Percentiles rank a stretch among this genome's conserved stretches.
phyloP scores from a whole-genome alignment of 2,113 vertebrate species.

The Archocentrus centrarchus region DNA sequence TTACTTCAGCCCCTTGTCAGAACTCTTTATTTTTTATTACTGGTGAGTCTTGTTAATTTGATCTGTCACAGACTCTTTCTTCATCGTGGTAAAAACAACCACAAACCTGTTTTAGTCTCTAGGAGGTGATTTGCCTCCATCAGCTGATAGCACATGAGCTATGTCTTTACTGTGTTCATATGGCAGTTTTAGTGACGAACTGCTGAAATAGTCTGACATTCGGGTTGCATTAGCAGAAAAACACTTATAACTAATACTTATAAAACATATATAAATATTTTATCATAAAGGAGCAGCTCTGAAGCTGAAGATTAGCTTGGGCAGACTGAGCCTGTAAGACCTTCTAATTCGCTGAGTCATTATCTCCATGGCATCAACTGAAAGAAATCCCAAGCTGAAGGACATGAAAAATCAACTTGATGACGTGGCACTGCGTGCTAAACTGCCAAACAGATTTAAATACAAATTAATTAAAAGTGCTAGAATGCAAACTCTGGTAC shows the following conservation, averaged over 20 bases:
- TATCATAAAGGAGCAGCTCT: neutral
- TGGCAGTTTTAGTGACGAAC: neutral
- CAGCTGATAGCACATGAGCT: neutral
- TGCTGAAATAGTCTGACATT: neutral
- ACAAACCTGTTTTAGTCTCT: neutral
- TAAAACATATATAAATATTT: neutral
- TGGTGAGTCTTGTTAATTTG: neutral
- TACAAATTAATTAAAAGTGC: neutral
- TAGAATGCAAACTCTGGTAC: neutral
- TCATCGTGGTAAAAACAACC: neutral
- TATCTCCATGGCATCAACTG: rapidly evolving
- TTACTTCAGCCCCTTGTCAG: neutral
- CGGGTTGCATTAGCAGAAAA: neutral
- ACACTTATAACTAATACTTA: too few relatives aligned
- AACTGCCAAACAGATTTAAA: neutral
- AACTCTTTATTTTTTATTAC: neutral
- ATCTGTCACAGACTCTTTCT: neutral
- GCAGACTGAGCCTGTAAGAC: neutral
- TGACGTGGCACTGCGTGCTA: rapidly evolving
- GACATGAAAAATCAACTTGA: neutral
- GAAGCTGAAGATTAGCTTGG: neutral
- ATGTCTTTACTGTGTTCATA: neutral
- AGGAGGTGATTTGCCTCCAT: neutral
- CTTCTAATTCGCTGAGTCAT: neutral
- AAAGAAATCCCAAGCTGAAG: neutral